phyloP scores from a whole-genome alignment of 2,797 vertebrate species.

The Uromys caudimaculatus region DNA sequence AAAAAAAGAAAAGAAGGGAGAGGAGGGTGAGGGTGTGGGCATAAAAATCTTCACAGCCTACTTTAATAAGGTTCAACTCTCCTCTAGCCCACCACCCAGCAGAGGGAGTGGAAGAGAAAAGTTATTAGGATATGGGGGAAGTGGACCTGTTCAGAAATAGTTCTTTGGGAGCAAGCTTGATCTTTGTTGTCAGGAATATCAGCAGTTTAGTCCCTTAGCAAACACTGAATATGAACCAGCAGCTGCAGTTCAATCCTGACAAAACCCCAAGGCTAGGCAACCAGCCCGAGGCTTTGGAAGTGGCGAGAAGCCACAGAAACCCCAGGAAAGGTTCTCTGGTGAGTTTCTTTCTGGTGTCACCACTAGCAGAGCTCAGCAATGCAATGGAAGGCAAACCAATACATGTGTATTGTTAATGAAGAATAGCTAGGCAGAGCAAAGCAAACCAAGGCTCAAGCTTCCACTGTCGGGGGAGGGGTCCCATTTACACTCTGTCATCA shows the following conservation, averaged over 20 bases:
- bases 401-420: background rate
- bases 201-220: background rate
- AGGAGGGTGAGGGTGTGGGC: background rate
- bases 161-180: background rate
- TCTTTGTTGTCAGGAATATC: background rate
- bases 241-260: background rate
- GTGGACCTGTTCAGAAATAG: too few species aligned
- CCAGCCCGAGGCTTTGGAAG: background rate
- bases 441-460: background rate
- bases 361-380: background rate
- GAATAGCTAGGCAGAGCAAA: background rate
- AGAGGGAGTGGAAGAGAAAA: background rate
- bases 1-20: background rate
- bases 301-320: background rate
- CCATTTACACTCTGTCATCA: background rate
- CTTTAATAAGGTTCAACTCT: background rate
- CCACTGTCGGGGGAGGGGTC: too few species aligned
- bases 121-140: background rate
- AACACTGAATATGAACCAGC: background rate
- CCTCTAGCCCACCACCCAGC: background rate
- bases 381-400: background rate
- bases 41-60: too few species aligned
- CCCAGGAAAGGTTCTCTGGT: background rate
- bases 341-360: background rate
- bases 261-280: background rate